phyloP scores from a whole-genome alignment of 2,888 invertebrate genomes.

The Rutpela maculata region DNA sequence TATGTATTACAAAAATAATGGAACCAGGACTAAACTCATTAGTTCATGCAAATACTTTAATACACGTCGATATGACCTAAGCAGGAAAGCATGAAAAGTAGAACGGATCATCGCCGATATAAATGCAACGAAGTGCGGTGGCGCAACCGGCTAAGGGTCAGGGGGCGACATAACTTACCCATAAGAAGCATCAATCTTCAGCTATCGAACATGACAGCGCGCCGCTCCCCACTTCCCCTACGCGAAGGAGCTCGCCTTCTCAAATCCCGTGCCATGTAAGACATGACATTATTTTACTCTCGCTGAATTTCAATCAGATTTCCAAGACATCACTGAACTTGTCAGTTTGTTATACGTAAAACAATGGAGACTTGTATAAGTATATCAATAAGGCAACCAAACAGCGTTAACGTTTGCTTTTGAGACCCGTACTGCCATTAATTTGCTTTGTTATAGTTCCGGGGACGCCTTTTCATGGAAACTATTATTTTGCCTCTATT shows the following conservation, averaged over 20 bases:
- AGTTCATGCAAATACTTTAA: conserved; percentile 12
- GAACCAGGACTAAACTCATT: neutral
- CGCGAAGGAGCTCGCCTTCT: conserved; percentile 45
- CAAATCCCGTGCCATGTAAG: conserved; percentile 64
- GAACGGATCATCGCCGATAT: conserved; percentile 21
- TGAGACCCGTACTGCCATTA: conserved; percentile 21
- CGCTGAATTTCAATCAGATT: conserved; percentile 68
- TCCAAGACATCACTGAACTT: conserved; percentile 31
- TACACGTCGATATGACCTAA: neutral
- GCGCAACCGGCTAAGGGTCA: conserved; percentile 44
- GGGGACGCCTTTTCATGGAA: conserved; percentile 24
- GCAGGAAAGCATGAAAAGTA: conserved; percentile 24
- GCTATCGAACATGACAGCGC: conserved; percentile 68
- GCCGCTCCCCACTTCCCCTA: conserved; percentile 44
- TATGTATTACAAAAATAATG: neutral
- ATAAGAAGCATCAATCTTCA: conserved; percentile 70
- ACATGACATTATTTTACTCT: conserved; percentile 68
- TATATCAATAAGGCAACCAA: conserved; percentile 34
- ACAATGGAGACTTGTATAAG: conserved; percentile 38
- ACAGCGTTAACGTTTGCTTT: conserved; percentile 33
- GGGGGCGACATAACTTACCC: conserved; percentile 66
- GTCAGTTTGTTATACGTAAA: conserved; percentile 38
- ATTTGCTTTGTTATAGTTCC: conserved; percentile 34
- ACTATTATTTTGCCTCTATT: conserved; percentile 21
- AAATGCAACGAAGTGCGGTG: conserved; percentile 22